These are phyloP conservation scores for Mesorhabditis belari DNA, from an alignment of 2,888 invertebrate genomes.

Conservation along the genomic window DNA sequence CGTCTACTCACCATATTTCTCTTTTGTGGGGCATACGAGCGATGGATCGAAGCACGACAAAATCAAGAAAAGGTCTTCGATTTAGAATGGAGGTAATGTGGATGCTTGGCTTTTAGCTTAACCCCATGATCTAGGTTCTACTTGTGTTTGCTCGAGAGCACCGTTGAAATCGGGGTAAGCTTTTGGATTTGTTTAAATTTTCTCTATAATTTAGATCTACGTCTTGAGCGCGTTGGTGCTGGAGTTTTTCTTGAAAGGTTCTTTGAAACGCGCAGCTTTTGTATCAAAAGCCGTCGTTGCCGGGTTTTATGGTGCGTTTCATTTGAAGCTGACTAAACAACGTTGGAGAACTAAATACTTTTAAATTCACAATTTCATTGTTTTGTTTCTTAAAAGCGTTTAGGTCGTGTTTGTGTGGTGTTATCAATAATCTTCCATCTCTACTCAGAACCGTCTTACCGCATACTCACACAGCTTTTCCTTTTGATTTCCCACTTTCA, in stretches of 20 bases:
- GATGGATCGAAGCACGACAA: slow-evolving; percentile 56
- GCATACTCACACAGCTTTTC: slow-evolving; percentile 44
- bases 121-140: slow-evolving; percentile 17
- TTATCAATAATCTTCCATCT: slow-evolving; percentile 45
- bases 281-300: slow-evolving; percentile 19
- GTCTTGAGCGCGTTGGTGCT: slow-evolving; percentile 11
- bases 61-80: slow-evolving; percentile 48
- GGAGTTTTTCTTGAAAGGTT: slow-evolving; percentile 1
- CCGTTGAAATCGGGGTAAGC: slow-evolving; percentile 12
- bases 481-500: slow-evolving; percentile 50
- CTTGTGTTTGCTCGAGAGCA: slow-evolving; percentile 15
- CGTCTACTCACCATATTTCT: slow-evolving; percentile 63
- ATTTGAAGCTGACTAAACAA: background rate
- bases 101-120: background rate
- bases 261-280: slow-evolving; percentile 1
- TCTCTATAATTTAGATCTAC: too few species aligned
- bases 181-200: too few species aligned
- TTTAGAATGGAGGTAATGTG: slow-evolving; percentile 49
- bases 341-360: background rate
- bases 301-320: slow-evolving; percentile 37
- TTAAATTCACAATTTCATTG: background rate
- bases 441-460: slow-evolving; percentile 32
- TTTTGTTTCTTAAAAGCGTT: background rate
- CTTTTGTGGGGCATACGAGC: slow-evolving; percentile 71
- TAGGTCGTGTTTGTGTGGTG: slow-evolving; percentile 32